Evolutionary conservation across 1,140 invertebrate genomes (phyloP), one percentile per base, ranked within the genome.

Genomic region (Anadara kagoshimensis): DNA sequence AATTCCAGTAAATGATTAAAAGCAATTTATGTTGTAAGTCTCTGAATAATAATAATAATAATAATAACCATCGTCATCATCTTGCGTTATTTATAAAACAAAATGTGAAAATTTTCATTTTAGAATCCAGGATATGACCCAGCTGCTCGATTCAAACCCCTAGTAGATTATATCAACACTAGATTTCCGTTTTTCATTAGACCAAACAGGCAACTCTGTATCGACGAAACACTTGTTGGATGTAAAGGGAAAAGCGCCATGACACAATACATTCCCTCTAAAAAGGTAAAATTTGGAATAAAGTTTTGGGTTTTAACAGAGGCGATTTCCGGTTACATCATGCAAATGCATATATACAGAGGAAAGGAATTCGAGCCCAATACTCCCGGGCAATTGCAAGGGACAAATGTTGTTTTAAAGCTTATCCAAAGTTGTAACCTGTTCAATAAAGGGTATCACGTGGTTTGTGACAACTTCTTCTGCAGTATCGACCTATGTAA

Each of bases 301-400:
- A 57, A 63, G 24, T 62, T 62, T 62, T 62, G 59, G 59, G 22
- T 62, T 11, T 36, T 62, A 43, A 12, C 14, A 14, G 59, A 62
- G 41, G 41, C 26, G 18, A 18, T 36, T 11, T 36, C 59, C 2
- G 59, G 26, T 14, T 62, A 62, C 18, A 62, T 62, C 8, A 2
- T 62, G 41, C 1, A 62, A n/a, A 62, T 62, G 59, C 12, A 1
- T 20, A 16, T 36, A 1, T 62, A 62, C 22, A 36, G 26, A n/a
- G 59, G 59, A 36, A 36, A 26, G 41, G 18, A 62, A 11, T 62
- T 41, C 41, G 41, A 62, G 26, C 59, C 59, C 16, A 26, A 18
- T 11, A 22, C 59, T 14, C 12, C 14, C 11, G 59, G 59, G 3
- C 26, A 36, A 44, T 36, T 62, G 11, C 59, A 62, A 43, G 59